Evolutionary conservation across 2,888 invertebrate species (phyloP), one percentile per base, ranked within the genome.

Genomic region (Papilio elwesi): DNA sequence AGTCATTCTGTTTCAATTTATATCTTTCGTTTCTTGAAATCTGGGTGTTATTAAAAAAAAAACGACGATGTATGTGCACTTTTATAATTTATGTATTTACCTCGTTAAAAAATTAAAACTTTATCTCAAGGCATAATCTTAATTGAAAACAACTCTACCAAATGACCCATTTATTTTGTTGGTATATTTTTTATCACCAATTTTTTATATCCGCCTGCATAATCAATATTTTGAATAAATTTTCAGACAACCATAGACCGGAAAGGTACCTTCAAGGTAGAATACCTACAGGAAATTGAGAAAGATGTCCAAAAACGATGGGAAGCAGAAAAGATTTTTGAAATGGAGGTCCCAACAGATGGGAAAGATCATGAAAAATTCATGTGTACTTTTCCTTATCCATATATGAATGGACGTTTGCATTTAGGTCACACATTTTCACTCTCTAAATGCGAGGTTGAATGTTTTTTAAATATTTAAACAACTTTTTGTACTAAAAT

Each of bases 401-500:
- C 99, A 0, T 99, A 99, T 85, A 99, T 99, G 99, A 99, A 99
- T 95, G 99, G 99, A 11, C 96, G 98, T 63, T 95, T 99, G 70
- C 99, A 99, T 95, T 94, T 99, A 78, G 99, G 99, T 0, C 99
- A 99, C 87, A 98, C 98, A 13, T 99, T 99, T 93, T 97, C 99
- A 6, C 87, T 99, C 64, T 98, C 99, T 10, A 99, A 99, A 94
- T 98, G 98, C 87, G 99, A 99, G 94, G 97, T 97, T 93, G 87
- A 88, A 49, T 47, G 51, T 15, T 16, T 51, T 48, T 26, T 47
- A 47, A 43, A 2, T 52, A 15, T 63, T 51, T 63, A 51, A 52
- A 15, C 16, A 12, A 4, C 6, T 59, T 62, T 11, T 62, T 38
- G 38, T 62, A 43, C 15, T 38, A 9, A n/a, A 38, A 8, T 0